A percentile compares a stretch with the other conserved stretches of the same genome.
Conservation (phyloP, 2,888 invertebrate species). For the Drosophila melanosoma region DNA sequence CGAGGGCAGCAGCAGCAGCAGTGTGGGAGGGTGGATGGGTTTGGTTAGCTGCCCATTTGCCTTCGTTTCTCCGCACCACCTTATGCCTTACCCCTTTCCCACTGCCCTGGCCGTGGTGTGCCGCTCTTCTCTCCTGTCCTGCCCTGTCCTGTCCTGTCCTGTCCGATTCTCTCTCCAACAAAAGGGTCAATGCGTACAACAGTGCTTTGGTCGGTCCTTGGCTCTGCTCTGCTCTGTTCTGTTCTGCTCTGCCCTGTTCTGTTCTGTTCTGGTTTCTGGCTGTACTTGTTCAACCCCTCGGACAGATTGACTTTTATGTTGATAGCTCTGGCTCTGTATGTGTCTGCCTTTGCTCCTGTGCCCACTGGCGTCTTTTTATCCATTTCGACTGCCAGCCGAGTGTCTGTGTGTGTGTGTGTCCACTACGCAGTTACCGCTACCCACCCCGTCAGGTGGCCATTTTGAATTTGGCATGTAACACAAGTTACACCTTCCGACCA, state of each 20-base stretch:
- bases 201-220: slow-evolving; percentile 34
- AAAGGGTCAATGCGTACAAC: slow-evolving; percentile 65
- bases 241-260: slow-evolving; percentile 8
- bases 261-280: slow-evolving; percentile 33
- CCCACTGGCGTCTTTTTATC: neutral
- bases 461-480: slow-evolving; percentile 58
- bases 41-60: slow-evolving; percentile 44
- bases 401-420: slow-evolving; percentile 47
- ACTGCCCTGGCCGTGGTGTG: neutral
- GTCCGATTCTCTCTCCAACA: slow-evolving; percentile 56
- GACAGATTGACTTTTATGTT: slow-evolving; percentile 76
- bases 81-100: neutral
- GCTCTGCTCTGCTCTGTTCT: slow-evolving; percentile 1
- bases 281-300: slow-evolving; percentile 69
- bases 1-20: slow-evolving; percentile 10
- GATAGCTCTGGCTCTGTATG: slow-evolving; percentile 45
- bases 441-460: slow-evolving; percentile 68
- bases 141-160: slow-evolving; percentile 25
- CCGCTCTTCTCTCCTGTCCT: neutral
- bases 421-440: slow-evolving; percentile 54
- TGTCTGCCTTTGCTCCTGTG: neutral
- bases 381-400: slow-evolving; percentile 7
- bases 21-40: slow-evolving; percentile 59
- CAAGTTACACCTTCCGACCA: slow-evolving; percentile 40
- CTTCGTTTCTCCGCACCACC: neutral